Conservation (phyloP, 2,888 invertebrate species). For the Phytoseiulus persimilis region DNA sequence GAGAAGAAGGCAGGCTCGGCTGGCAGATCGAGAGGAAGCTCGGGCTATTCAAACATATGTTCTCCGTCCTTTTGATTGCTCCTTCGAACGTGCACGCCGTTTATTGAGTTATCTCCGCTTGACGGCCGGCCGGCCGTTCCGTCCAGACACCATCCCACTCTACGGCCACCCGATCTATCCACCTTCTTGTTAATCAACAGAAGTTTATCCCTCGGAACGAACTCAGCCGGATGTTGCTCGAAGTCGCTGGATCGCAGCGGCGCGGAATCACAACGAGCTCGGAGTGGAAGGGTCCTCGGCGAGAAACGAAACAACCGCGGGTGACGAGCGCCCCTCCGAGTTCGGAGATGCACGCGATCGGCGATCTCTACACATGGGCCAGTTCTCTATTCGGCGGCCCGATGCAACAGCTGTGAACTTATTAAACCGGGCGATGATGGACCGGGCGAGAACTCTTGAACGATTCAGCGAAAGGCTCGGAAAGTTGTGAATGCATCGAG, state of each 20-base stretch:
- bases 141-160: background rate
- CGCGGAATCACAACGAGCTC: too few species aligned
- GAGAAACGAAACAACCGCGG: background rate
- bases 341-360: background rate
- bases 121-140: background rate
- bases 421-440: background rate
- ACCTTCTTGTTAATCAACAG: background rate
- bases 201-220: background rate
- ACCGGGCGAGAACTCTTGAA: background rate
- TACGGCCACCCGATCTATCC: background rate
- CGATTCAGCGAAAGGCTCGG: background rate
- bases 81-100: slow-evolving; percentile 25
- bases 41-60: slow-evolving; percentile 39
- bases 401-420: background rate
- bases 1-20: background rate
- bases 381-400: background rate
- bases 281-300: background rate
- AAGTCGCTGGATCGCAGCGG: too few species aligned
- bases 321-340: background rate
- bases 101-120: slow-evolving; percentile 26
- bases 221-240: too few species aligned
- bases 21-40: background rate
- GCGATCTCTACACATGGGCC: background rate
- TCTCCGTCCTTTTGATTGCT: slow-evolving; percentile 34
- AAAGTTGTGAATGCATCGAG: background rate